Conservation (phyloP, 2,797 vertebrate genomes). For the Sarcophilus harrisii region DNA sequence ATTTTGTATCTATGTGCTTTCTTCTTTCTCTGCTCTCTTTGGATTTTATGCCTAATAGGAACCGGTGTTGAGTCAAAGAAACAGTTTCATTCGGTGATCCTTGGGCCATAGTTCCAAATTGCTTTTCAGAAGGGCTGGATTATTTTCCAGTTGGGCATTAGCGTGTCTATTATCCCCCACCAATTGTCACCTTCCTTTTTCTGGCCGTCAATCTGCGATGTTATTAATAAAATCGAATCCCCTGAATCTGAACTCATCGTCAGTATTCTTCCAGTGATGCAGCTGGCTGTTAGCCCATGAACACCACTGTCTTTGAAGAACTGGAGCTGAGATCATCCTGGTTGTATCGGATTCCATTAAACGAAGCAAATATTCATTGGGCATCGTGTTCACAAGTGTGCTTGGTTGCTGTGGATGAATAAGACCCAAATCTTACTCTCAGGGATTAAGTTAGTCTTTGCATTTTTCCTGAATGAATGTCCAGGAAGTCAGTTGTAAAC, state of each 20-base stretch:
- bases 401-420: neutral
- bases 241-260: neutral
- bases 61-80: neutral
- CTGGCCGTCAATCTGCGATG: neutral
- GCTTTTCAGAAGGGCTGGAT: neutral
- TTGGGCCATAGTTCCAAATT: neutral
- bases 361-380: neutral
- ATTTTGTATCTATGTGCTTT: neutral
- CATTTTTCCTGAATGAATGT: neutral
- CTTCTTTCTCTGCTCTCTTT: neutral
- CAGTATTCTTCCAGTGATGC: neutral
- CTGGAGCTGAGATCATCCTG: neutral
- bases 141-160: neutral
- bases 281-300: neutral
- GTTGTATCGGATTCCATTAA: neutral
- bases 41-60: neutral
- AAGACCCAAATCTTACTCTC: neutral
- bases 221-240: neutral
- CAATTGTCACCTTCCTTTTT: neutral
- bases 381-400: neutral
- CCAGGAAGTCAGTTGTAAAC: neutral
- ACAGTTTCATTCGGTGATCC: neutral
- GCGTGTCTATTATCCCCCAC: neutral
- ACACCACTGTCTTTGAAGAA: neutral
- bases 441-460: neutral